These are phyloP conservation scores for Zaprionus lachaisei DNA, from an alignment of 1,140 invertebrate species.

Conservation along the genomic window DNA sequence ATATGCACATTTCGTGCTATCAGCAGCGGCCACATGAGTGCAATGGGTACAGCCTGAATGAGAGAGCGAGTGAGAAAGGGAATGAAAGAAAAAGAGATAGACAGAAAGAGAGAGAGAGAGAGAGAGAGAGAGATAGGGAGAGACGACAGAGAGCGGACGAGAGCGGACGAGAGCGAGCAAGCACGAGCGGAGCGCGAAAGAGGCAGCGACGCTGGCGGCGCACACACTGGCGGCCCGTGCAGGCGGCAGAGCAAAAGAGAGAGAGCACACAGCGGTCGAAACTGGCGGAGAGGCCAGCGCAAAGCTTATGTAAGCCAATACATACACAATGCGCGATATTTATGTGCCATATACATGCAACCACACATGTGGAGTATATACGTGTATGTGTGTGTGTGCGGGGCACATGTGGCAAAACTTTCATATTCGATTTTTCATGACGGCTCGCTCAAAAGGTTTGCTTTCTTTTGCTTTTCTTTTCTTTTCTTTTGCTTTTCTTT, in stretches of 20 bases:
- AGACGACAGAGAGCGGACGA: constrained; percentile 6
- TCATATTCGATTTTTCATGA: constrained; percentile 60
- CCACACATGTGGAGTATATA: constrained; percentile 10
- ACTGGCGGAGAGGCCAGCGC: constrained; percentile 56
- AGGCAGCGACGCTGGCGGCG: constrained; percentile 8
- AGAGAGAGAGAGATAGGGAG: constrained; percentile 13
- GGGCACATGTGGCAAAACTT: constrained; percentile 48
- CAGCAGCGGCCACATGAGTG: constrained; percentile 56
- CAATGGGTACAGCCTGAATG: constrained; percentile 44
- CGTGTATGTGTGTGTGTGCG: constrained; percentile 10
- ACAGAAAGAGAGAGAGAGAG: constrained; percentile 45
- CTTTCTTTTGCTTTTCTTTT: constrained; percentile 22
- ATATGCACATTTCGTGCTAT: constrained; percentile 81
- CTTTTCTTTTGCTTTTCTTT: neutral
- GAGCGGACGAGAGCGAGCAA: constrained; percentile 2
- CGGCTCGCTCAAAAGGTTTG: constrained; percentile 49
- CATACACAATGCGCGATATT: constrained; percentile 76
- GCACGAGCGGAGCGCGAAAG: constrained; percentile 21
- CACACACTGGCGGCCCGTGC: neutral
- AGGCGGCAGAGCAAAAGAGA: constrained; percentile 12
- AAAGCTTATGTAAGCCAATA: constrained; percentile 80
- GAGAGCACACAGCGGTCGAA: constrained; percentile 40
- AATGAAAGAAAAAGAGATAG: constrained; percentile 25
- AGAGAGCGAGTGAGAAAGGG: constrained; percentile 45
- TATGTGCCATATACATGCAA: constrained; percentile 53